Evolutionary conservation across 2,113 vertebrate species (phyloP).

Genomic region (Chloroceryle aenea): DNA sequence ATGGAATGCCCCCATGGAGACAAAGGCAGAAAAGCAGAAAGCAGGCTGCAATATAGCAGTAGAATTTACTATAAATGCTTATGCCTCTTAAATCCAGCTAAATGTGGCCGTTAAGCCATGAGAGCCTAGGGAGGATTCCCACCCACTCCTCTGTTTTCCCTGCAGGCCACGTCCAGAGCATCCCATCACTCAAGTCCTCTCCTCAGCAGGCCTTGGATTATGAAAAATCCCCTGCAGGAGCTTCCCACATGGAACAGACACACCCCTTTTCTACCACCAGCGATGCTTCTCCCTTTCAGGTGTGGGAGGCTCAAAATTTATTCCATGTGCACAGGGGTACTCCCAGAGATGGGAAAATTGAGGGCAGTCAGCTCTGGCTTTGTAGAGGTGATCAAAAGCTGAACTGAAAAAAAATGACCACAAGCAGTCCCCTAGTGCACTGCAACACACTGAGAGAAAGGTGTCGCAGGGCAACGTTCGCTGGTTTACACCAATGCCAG

Average conservation of each 20-base stretch:
- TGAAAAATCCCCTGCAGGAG: conserved; percentile 59
- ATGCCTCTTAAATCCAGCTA: neutral
- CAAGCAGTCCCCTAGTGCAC: neutral
- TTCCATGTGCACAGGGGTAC: neutral
- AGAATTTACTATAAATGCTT: conserved; percentile 22
- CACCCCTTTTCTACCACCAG: conserved; percentile 52
- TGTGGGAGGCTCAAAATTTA: conserved; percentile 21
- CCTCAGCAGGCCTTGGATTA: conserved; percentile 40
- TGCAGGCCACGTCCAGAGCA: conserved; percentile 39
- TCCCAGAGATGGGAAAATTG: neutral
- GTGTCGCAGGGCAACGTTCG: neutral
- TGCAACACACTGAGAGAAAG: neutral
- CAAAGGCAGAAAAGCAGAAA: neutral
- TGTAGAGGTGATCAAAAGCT: neutral
- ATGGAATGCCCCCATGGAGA: neutral
- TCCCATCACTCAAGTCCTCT: conserved; percentile 27
- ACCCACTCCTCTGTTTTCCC: conserved; percentile 15
- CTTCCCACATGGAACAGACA: conserved; percentile 52
- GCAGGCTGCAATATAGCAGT: neutral
- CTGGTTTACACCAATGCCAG: neutral
- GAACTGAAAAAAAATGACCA: neutral
- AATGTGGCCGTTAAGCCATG: neutral
- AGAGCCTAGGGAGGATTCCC: conserved; percentile 2
- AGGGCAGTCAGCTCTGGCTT: neutral
- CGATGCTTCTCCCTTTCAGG: neutral